Conservation (phyloP, 1,140 invertebrate genomes). For the Drosophila prosaltans region DNA sequence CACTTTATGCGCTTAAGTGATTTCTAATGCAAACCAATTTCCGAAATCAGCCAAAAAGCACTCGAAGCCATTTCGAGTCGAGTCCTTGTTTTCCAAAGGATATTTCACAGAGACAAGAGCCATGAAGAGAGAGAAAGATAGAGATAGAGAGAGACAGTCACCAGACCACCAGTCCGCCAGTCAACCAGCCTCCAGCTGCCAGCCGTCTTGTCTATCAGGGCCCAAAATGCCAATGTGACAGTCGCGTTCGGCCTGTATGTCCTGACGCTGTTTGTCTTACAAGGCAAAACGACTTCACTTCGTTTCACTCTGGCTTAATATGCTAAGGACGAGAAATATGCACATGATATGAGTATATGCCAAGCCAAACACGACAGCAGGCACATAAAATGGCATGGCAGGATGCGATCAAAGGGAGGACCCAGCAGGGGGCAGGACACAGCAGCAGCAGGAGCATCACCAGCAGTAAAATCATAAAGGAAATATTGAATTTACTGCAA, state of each 20-base stretch:
- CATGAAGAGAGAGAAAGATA: conserved; percentile 1
- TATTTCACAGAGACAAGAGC: conserved; percentile 55
- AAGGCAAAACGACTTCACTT: conserved; percentile 28
- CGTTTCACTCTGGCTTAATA: conserved; percentile 43
- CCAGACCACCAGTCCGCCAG: not conserved
- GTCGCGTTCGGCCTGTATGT: conserved; percentile 55
- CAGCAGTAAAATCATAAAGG: conserved; percentile 69
- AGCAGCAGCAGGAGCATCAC: conserved; percentile 27
- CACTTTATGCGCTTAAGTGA: conserved; percentile 81
- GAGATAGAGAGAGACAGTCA: not conserved
- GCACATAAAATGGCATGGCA: not conserved
- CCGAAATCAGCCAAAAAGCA: conserved; percentile 79
- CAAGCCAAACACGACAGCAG: conserved; percentile 39
- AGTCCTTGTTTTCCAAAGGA: conserved; percentile 52
- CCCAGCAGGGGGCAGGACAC: conserved; percentile 13
- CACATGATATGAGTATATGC: conserved; percentile 39
- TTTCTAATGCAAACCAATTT: conserved; percentile 82
- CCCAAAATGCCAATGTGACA: conserved; percentile 56
- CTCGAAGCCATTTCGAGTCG: conserved; percentile 65
- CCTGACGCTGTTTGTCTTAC: conserved; percentile 56
- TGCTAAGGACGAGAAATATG: conserved; percentile 54
- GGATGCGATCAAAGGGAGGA: conserved; percentile 4
- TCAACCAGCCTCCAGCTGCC: conserved; percentile 32
- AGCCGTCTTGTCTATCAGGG: conserved; percentile 62
- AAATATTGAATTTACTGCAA: conserved; percentile 79